Evolutionary conservation across 2,113 vertebrate genomes (phyloP).

Genomic region (Cololabis saira): DNA sequence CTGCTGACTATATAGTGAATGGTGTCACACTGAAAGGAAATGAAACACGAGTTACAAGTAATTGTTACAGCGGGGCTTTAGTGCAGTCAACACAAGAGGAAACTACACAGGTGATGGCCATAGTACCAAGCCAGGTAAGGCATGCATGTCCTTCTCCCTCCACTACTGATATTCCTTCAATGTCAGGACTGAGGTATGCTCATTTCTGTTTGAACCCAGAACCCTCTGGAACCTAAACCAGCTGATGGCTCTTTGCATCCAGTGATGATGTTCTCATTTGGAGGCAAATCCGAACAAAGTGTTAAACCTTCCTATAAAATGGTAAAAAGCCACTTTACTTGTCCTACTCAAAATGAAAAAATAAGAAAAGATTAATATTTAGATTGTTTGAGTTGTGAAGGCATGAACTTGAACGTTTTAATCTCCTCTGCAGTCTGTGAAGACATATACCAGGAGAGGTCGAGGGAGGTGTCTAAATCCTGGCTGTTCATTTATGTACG

Average conservation of each 20-base stretch:
- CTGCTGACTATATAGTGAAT: conserved; percentile 36
- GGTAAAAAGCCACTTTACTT: conserved; percentile 75
- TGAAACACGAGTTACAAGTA: conserved; percentile 69
- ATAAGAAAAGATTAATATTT: neutral
- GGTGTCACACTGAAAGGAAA: conserved; percentile 82
- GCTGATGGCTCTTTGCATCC: conserved; percentile 85
- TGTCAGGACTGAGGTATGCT: neutral
- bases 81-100: conserved; percentile 73
- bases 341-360: neutral
- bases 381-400: neutral
- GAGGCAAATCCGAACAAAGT: conserved; percentile 83
- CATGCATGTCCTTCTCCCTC: neutral
- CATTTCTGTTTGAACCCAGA: conserved; percentile 74
- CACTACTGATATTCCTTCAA: no score
- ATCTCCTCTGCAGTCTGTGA: conserved; percentile 81
- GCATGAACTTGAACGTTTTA: neutral
- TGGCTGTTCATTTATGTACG: conserved; percentile 92
- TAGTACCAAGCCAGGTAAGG: conserved; percentile 79
- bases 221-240: conserved; percentile 82
- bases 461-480: conserved; percentile 91
- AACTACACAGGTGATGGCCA: conserved; percentile 73
- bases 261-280: conserved; percentile 92
- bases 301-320: conserved; percentile 89
- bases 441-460: conserved; percentile 94
- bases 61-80: conserved; percentile 77